Base-by-base conservation (phyloP, 2,113 vertebrate species). In the Forbesichthys papilliferus region DNA sequence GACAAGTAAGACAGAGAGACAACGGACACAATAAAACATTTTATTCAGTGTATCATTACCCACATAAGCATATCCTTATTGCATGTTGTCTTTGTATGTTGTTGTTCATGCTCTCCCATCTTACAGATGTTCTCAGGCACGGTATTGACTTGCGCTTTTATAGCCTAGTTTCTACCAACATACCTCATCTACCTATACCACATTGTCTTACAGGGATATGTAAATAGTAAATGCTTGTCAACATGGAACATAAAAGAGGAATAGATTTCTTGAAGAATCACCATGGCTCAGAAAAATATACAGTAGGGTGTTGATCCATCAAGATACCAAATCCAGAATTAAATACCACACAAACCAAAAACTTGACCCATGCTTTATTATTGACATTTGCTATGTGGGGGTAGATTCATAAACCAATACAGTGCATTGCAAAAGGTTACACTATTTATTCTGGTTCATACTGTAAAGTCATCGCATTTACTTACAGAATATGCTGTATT, bases 241-340 rank as follows among this genome's bases (percentile, higher is more conserved):
- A 78, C 74, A 67, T 74, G 36, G 48, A 42, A 42, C 4, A 42
- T 74, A 51, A 65, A 71, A 72, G 81, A 81, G 80, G 79, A 69
- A 63, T 64, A 63, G 62, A 89, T 75, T 83, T 58, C 84, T 84
- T 84, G 80, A 72, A 70, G 46, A 80, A 81, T 84, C 84, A 80
- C 86, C 81, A 86, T 62, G 54, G 61, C 60, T 63, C 77, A 11
- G 64, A 68, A 79, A 68, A 63, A 27, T 48, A 63, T 62, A 16
- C 10, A 52, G 53, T 34, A 73, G 78, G 76, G 54, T 62, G 66
- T 48, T 42, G 56, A 14, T 18, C 54, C 54, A 55, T 55, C 54
- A 20, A 54, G 55, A 9, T 57, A 18, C 10, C 18, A 57, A 57
- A 57, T 7, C 6, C 53, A n/a, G 5, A 54, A 54, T 14, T 54